Conservation (phyloP, 2,113 vertebrate genomes). For the Eonycteris spelaea region DNA sequence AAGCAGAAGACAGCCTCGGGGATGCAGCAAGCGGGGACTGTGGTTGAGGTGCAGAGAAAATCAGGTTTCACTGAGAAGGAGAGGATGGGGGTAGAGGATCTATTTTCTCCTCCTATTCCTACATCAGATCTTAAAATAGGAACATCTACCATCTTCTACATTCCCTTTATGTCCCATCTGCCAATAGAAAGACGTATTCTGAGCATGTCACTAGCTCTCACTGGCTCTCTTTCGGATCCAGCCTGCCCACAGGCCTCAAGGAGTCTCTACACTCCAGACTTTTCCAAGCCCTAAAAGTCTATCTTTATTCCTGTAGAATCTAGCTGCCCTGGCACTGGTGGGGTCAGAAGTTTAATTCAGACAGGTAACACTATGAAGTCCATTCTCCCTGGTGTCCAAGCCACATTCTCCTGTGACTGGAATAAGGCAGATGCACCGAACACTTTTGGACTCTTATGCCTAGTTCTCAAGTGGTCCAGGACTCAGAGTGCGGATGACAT, state of each 20-base stretch:
- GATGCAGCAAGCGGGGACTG: background rate
- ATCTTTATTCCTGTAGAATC: background rate
- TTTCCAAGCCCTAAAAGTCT: background rate
- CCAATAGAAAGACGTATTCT: background rate
- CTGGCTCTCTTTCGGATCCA: background rate
- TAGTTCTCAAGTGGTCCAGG: background rate
- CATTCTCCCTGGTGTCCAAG: background rate
- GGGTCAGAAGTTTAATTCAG: background rate
- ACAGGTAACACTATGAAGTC: background rate
- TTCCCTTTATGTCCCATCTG: background rate
- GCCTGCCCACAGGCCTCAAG: background rate
- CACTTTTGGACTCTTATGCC: background rate
- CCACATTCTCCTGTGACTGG: background rate
- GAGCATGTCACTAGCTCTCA: background rate
- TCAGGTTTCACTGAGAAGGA: background rate
- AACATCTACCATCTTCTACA: background rate
- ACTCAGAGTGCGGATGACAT: background rate
- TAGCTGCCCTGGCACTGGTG: background rate
- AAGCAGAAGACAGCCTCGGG: background rate
- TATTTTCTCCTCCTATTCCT: background rate
- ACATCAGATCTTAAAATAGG: background rate
- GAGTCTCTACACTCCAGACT: background rate
- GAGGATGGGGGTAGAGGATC: background rate
- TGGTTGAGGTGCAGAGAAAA: background rate
- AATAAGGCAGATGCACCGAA: background rate